Evolutionary conservation across 2,888 invertebrate genomes (phyloP), one percentile per base, ranked within the genome.

Genomic region (Embidobia sp.): DNA sequence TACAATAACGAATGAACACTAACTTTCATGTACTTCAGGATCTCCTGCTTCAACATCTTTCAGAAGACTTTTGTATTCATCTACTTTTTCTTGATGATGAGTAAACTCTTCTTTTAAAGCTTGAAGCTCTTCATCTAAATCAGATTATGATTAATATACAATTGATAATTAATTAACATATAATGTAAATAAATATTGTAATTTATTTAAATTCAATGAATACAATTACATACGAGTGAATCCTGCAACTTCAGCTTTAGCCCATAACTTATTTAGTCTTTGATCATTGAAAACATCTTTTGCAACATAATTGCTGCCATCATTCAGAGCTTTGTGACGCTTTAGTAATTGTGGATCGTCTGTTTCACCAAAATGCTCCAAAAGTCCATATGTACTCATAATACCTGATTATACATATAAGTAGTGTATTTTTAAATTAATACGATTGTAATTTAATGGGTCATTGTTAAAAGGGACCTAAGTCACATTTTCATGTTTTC

Each of bases 71-170:
- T 96, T 95, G 87, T 97, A 98, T 85, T 98, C 94, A 87, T 97
- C 95, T 49, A 98, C 93, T 90, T 97, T 98, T 81, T 97, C 95
- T 88, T 98, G 97, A 85, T 98, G 97, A 88, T 98, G 97, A 13
- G 90, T 90, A 85, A 98, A 97, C 90, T 98, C 98, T 87, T 97
- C 95, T 85, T 94, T 95, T 10, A 98, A 89, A 0, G 96, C 93
- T 70, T 93, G 91, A 40, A 98, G 87, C 89, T 98, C 97, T 79
- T 95, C 94, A 73, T 93, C 93, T 91, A 19, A 64, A 81, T 37
- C 2, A 3, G 3, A 37, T 4, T 4, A 42, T 42, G n/a, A 3
- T 16, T 18, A 18, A 16, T n/a, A n/a, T n/a, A n/a, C n/a, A n/a
- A n/a, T n/a, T n/a, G n/a, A n/a, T n/a, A n/a, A n/a, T n/a, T n/a